These are phyloP conservation scores for Cavia porcellus DNA, from an alignment of 2,113 vertebrate genomes.

Conservation along the genomic window DNA sequence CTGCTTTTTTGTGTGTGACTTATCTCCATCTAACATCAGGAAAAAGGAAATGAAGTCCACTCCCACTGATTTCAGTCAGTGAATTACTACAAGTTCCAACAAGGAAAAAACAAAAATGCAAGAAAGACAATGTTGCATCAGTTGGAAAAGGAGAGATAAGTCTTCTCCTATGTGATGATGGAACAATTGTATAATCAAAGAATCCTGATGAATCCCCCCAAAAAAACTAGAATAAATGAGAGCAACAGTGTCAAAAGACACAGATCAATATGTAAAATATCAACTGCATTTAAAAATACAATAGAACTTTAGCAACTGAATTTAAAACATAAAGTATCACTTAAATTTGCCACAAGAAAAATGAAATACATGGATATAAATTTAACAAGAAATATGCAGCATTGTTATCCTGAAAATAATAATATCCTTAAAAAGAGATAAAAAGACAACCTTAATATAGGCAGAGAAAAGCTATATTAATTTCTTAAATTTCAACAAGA, in stretches of 20 bases:
- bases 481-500: background rate
- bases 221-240: background rate
- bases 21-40: background rate
- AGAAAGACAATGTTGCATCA: background rate
- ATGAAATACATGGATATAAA: background rate
- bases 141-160: background rate
- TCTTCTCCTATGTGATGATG: background rate
- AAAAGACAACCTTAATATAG: background rate
- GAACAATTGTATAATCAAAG: background rate
- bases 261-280: background rate
- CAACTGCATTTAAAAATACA: background rate
- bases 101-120: too few species aligned
- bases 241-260: background rate
- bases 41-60: background rate
- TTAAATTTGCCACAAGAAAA: background rate
- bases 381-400: background rate
- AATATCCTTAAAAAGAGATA: background rate
- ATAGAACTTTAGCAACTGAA: background rate
- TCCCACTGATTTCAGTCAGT: background rate
- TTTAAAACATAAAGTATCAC: background rate
- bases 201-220: background rate
- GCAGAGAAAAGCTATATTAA: background rate
- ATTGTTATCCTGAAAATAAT: background rate
- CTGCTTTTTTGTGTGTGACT: background rate
- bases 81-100: background rate